These are phyloP conservation scores for Holothuria glaberrima DNA, from an alignment of 35 echinoderm and acorn worm genomes.

Conservation along the genomic window DNA sequence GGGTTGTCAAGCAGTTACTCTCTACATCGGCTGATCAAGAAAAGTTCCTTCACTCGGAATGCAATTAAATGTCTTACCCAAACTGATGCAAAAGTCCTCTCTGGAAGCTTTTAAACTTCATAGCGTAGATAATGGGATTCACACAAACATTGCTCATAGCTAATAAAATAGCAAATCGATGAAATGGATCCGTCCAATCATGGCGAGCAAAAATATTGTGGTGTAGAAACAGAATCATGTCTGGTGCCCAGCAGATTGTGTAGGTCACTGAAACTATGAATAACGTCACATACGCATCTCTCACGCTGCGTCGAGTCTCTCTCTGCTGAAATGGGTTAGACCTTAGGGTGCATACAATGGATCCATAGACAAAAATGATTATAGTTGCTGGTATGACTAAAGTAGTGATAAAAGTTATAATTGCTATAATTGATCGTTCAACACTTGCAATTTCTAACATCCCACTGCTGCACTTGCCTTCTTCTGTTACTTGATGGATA, in stretches of 20 bases:
- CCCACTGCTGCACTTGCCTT: not conserved
- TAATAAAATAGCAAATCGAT: conserved; percentile 19
- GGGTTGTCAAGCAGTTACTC: too few relatives aligned
- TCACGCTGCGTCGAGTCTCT: not conserved
- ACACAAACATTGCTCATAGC: not conserved
- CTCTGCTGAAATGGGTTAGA: not conserved
- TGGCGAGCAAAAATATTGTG: not conserved
- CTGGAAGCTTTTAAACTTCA: conserved; percentile 29
- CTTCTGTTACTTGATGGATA: not conserved
- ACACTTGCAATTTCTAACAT: not conserved
- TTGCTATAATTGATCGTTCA: not conserved
- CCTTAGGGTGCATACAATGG: not conserved
- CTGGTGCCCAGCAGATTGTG: not conserved
- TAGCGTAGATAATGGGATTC: conserved; percentile 16
- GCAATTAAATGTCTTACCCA: too few relatives aligned
- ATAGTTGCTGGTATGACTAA: not conserved
- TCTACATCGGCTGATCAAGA: too few relatives aligned
- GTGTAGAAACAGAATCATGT: not conserved
- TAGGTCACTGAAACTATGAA: conserved; percentile 1
- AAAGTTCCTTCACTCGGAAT: too few relatives aligned
- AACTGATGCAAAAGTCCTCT: not conserved
- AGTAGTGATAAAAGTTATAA: not conserved
- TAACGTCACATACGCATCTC: not conserved
- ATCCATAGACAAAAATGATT: conserved; percentile 11
- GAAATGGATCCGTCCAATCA: conserved; percentile 16